Conservation (phyloP, 2,888 invertebrate genomes). For the Pilophorus perplexus region DNA sequence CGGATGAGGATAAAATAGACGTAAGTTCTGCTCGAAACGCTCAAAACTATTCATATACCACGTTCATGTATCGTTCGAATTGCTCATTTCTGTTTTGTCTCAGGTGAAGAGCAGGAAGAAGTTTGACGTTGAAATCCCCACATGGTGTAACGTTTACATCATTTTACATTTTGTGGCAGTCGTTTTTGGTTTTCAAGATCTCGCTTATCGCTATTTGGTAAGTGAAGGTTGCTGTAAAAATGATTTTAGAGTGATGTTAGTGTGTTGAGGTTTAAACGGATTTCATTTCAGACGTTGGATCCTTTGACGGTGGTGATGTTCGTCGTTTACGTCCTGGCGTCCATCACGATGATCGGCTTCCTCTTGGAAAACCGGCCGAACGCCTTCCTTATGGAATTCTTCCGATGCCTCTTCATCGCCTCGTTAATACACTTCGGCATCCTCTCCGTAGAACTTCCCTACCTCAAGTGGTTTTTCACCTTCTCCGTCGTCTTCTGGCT, state of each 20-base stretch:
- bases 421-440: conserved; percentile 51
- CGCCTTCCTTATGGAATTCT: conserved; percentile 63
- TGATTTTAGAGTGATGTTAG: no score
- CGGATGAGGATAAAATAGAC: conserved; percentile 71
- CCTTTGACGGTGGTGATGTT: conserved; percentile 60
- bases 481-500: conserved; percentile 64
- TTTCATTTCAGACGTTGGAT: conserved; percentile 59
- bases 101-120: conserved; percentile 65
- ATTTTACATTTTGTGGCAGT: conserved; percentile 65
- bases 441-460: conserved; percentile 52
- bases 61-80: no score
- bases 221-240: no score
- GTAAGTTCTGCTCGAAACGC: conserved; percentile 57
- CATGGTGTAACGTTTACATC: conserved; percentile 68
- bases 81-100: conserved; percentile 5
- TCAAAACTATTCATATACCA: no score
- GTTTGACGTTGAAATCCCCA: conserved; percentile 64
- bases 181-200: conserved; percentile 65
- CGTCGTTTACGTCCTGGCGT: conserved; percentile 64
- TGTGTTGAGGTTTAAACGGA: not conserved
- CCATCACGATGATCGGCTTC: conserved; percentile 68
- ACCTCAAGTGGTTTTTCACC: conserved; percentile 60
- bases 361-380: conserved; percentile 65
- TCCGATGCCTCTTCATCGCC: conserved; percentile 64
- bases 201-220: conserved; percentile 63